Evolutionary conservation across 1,140 invertebrate species (phyloP).

Genomic region (Anoplophora glabripennis): DNA sequence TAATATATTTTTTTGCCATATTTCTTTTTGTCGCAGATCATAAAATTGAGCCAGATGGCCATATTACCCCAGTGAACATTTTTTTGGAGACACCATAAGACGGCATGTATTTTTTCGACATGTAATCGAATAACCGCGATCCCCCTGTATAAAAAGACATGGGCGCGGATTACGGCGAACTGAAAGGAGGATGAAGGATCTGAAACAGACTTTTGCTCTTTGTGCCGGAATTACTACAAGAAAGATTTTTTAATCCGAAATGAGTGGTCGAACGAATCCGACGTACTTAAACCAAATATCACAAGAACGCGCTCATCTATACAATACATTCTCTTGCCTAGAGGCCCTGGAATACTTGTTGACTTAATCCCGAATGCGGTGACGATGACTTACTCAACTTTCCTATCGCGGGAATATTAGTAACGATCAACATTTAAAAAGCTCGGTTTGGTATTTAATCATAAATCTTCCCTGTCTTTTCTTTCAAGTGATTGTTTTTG

Average conservation of each 20-base stretch:
- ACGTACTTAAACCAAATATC: slow-evolving; percentile 21
- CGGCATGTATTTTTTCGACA: no score
- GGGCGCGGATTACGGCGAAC: slow-evolving; percentile 17
- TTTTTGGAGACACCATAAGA: no score
- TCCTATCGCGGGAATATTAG: slow-evolving; percentile 8
- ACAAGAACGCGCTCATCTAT: slow-evolving; percentile 31
- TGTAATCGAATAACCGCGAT: no score
- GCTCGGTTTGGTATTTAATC: no score
- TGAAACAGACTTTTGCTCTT: slow-evolving; percentile 17
- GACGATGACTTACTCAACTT: slow-evolving; percentile 28
- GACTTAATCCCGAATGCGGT: slow-evolving; percentile 40
- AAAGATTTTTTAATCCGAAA: slow-evolving; percentile 32
- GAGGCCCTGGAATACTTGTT: slow-evolving; percentile 33
- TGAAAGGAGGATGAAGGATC: slow-evolving; percentile 23
- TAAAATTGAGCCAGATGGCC: no score
- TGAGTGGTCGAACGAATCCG: slow-evolving; percentile 32
- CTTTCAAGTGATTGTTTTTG: no score
- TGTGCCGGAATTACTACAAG: slow-evolving; percentile 19
- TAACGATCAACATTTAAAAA: no score
- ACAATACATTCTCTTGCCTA: slow-evolving; percentile 26
- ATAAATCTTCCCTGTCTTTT: no score
- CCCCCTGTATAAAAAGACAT: not conserved
- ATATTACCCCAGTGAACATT: no score
- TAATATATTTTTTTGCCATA: no score
- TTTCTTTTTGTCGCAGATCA: no score